Base-by-base conservation (phyloP, 2,888 invertebrate genomes). In the Melinopterus prodromus region DNA sequence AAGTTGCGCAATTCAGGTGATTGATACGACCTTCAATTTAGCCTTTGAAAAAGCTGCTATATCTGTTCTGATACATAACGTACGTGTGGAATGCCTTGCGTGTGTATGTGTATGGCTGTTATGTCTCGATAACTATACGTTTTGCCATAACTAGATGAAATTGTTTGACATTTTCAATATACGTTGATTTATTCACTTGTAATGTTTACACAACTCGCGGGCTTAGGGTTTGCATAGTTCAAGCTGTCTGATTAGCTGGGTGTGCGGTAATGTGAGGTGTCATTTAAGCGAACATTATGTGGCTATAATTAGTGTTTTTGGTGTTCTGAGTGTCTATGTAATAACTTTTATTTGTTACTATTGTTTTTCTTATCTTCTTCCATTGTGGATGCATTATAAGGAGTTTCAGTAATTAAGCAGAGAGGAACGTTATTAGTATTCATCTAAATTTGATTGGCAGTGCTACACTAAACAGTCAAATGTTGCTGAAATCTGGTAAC, bases 1-100 rank as follows among this genome's bases (percentile, higher is more conserved):
- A 70, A 76, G 74, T 80, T 80, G 69, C 80, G 80, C 74, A 78
- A 77, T 75, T 78, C 70, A 70, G 75, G 37, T 74, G 74, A 78
- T 78, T 72, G 72, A 53, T 53, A 36, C 70, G 78, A 78, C 71
- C 78, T 80, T 77, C 53, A 36, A 70, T 53, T 53, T 53, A 53
- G 12, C 53, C 53, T 53, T 53, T 53, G 53, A 53, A 53, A 53
- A 53, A 12, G 53, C 53, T 53, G 5, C 53, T 53, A 53, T 53
- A 53, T 26, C 26, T 53, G 53, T 12, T 53, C 12, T 53, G 53
- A 6, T 53, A 53, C 9, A 26, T 26, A 26, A 26, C 26, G 26
- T 26, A 26, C 26, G 26, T 26, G 26, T 26, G 26, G 26, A 26
- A 26, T 26, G 26, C 26, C 26, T 26, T 26, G 26, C 26, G 26